Conservation (phyloP, 2,113 vertebrate species). For the Brachirus orientalis region DNA sequence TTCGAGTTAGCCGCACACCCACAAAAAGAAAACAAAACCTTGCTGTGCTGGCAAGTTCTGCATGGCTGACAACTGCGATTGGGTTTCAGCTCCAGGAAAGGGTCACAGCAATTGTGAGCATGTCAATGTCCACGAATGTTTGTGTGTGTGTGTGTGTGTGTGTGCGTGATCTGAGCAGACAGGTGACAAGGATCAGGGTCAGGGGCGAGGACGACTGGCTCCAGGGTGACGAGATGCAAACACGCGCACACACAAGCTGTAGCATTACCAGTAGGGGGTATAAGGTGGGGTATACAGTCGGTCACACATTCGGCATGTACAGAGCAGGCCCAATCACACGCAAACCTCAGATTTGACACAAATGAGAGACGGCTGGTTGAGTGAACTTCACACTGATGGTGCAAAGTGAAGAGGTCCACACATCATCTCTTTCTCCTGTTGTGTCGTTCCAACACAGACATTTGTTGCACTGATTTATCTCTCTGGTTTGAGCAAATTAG, state of each 20-base stretch:
- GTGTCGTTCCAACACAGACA: neutral
- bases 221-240: constrained; percentile 63
- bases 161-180: constrained; percentile 70
- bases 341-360: constrained; percentile 42
- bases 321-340: constrained; percentile 16
- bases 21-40: constrained; percentile 63
- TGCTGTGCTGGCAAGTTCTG: constrained; percentile 61
- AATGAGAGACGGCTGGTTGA: constrained; percentile 15
- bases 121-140: constrained; percentile 10
- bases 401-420: constrained; percentile 1
- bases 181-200: constrained; percentile 76
- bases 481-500: constrained; percentile 10
- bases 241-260: constrained; percentile 14
- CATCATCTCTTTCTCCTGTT: constrained; percentile 7
- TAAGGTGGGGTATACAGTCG: constrained; percentile 9
- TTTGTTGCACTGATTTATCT: constrained; percentile 29
- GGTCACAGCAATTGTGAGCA: constrained; percentile 57
- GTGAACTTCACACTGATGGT: constrained; percentile 41
- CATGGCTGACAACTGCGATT: constrained; percentile 53
- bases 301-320: neutral
- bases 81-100: constrained; percentile 67
- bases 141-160: constrained; percentile 26
- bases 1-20: constrained; percentile 33
- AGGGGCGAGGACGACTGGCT: constrained; percentile 64
- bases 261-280: constrained; percentile 8